phyloP scores from a whole-genome alignment of 2,113 vertebrate species.

The Entelurus aequoreus region DNA sequence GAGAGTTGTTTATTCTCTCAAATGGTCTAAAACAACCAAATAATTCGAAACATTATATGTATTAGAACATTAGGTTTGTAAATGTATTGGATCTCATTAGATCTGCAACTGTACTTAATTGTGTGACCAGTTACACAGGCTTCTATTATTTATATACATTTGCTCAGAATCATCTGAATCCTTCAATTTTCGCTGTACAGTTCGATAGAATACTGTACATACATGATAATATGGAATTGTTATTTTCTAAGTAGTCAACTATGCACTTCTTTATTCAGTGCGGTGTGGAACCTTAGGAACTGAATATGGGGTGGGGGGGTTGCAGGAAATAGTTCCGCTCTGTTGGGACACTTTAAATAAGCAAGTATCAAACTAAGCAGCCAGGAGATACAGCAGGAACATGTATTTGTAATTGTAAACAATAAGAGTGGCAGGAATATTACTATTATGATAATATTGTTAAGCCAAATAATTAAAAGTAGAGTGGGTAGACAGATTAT shows the following conservation, averaged over 20 bases:
- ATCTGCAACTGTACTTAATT: neutral
- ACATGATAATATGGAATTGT: neutral
- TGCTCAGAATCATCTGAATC: neutral
- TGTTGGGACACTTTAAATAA: neutral
- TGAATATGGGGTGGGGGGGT: neutral
- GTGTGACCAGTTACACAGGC: neutral
- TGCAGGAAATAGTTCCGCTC: neutral
- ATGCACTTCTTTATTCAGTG: neutral
- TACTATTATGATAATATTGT: too few species aligned
- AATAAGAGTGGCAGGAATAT: neutral
- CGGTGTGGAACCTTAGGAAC: neutral
- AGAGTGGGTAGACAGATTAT: too few species aligned
- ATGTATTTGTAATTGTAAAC: neutral
- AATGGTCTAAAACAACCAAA: too few species aligned
- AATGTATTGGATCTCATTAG: neutral
- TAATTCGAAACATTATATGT: too few species aligned
- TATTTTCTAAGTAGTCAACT: neutral
- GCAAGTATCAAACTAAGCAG: neutral
- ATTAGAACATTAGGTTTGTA: too few species aligned
- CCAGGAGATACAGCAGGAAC: neutral
- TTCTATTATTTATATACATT: neutral
- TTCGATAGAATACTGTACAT: neutral
- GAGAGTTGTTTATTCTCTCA: too few species aligned
- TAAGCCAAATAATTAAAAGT: too few species aligned
- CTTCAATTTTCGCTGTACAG: neutral